Evolutionary conservation across 2,797 vertebrate species (phyloP).

Genomic region (Paratrypauchen microcephalus): DNA sequence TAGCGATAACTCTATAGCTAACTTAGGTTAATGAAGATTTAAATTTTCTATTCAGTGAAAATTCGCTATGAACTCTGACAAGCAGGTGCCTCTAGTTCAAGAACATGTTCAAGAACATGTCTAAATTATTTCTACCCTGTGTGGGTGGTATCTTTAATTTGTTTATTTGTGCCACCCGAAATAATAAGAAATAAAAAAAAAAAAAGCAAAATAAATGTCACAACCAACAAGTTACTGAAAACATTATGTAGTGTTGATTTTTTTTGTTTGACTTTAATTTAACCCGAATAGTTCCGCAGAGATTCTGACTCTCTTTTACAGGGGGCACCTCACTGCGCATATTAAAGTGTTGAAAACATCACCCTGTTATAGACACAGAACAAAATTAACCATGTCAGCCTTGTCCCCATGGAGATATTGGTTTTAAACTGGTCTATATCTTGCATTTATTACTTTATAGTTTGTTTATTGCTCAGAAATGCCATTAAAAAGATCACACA

Average conservation of each 20-base stretch:
- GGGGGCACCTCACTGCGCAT: not conserved
- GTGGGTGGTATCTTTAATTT: not conserved
- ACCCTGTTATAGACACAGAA: not conserved
- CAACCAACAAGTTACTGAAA: not conserved
- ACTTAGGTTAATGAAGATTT: not conserved
- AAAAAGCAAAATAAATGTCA: not conserved
- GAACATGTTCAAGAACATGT: slow-evolving; percentile 37
- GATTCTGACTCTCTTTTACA: too few species aligned
- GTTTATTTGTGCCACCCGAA: not conserved
- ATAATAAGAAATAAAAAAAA: not conserved
- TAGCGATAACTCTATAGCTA: not conserved
- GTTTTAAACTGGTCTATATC: too few species aligned
- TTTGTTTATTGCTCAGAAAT: too few species aligned
- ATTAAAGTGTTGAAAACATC: not conserved
- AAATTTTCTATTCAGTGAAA: not conserved
- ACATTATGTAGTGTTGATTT: not conserved
- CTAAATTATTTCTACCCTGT: not conserved
- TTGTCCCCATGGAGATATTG: too few species aligned
- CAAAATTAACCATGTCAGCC: not conserved
- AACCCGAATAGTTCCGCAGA: not conserved
- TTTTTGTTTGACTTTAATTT: not conserved
- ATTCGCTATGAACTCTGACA: not conserved
- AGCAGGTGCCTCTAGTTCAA: slow-evolving; percentile 25
- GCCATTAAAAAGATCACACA: too few species aligned
- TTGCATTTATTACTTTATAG: too few species aligned